A percentile compares a stretch with the other conserved stretches of the same genome.
Evolutionary conservation across 2,113 vertebrate genomes (phyloP).

Genomic region (Mellivora capensis): DNA sequence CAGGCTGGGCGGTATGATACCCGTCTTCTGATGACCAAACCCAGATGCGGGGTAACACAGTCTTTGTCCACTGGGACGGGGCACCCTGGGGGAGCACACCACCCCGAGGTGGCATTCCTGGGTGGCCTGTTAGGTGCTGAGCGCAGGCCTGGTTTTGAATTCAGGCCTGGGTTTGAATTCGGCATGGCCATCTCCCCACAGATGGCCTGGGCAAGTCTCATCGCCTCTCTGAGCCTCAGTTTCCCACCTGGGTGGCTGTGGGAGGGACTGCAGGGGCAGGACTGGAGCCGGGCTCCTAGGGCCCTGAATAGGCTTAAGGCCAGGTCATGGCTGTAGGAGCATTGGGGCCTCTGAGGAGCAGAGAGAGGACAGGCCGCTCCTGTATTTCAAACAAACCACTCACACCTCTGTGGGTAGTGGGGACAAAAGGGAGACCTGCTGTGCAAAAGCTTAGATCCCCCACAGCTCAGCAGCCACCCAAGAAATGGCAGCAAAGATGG

Average conservation of each 20-base stretch:
- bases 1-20: background rate
- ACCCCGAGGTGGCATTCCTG: rapidly evolving
- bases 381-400: background rate
- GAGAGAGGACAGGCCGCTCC: rapidly evolving
- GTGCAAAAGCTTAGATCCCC: background rate
- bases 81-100: background rate
- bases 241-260: background rate
- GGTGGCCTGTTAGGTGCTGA: rapidly evolving
- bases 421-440: background rate
- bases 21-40: background rate
- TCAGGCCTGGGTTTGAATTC: background rate
- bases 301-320: background rate
- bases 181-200: rapidly evolving
- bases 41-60: background rate
- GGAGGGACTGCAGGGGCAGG: background rate
- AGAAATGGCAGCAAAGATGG: background rate
- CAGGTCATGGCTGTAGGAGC: background rate
- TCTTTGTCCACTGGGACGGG: background rate
- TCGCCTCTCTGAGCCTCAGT: background rate
- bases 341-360: background rate
- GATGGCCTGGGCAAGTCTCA: background rate
- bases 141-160: background rate
- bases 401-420: background rate
- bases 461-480: background rate
- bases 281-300: background rate